Evolutionary conservation across 2,113 vertebrate species (phyloP), one percentile per base, ranked within the genome.

Genomic region (Meleagris gallopavo): DNA sequence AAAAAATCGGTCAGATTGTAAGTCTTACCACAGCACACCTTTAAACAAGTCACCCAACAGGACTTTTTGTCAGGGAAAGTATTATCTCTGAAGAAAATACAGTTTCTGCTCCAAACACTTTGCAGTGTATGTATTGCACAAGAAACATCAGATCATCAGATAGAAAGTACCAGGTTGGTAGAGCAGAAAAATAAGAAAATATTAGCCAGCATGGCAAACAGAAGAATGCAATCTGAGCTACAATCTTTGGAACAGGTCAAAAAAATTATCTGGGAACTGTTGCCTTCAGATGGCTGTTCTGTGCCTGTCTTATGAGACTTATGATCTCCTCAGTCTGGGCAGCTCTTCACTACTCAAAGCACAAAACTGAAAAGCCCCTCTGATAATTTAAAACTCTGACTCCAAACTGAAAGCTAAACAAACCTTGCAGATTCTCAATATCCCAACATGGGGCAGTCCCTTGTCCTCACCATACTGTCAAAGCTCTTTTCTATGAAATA

Each of bases 311-410:
- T 43, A 22, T 10, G 9, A 80, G 25, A 60, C 7, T 57, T 58
- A 12, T n/a, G 55, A n/a, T 58, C 18, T 64, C 9, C 65, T 40
- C 30, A 64, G 36, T 54, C 58, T 64, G 40, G 40, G 5, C 40
- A 80, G 13, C 11, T 40, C 6, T 80, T 77, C 20, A 6, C 30
- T 72, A 50, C 43, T 70, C 13, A 57, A 73, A 64, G 24, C 82
- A 66, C 27, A 27, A 3, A 58, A 43, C 27, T 70, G 58, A 41
- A 30, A 84, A 11, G 52, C 4, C 11, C n/a, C 5, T 6, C 4
- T 1, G 0, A 34, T 3, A 62, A 73, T 17, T 4, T 0, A 1
- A 82, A 89, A 7, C 3, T 70, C 70, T 54, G 14, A 82, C 57
- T 38, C 20, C 11, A 72, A 78, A 29, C 11, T 13, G 52, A 87